Conservation (phyloP, 2,113 vertebrate species). For the Gnathonemus longibarbis region DNA sequence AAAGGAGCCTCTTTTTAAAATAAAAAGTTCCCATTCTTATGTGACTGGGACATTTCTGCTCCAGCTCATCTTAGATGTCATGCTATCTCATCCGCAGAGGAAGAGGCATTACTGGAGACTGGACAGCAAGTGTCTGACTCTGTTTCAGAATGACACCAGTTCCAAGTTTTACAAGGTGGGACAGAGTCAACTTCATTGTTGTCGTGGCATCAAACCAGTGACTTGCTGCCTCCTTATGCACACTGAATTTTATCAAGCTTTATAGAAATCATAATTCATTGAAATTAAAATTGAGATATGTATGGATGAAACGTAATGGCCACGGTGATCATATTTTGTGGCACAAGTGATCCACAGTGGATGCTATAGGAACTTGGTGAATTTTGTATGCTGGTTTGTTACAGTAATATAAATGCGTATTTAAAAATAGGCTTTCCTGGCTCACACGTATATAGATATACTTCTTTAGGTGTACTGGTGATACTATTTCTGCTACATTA, state of each 20-base stretch:
- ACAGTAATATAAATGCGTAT: neutral
- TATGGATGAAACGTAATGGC: neutral
- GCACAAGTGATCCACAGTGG: neutral
- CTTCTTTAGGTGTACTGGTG: neutral
- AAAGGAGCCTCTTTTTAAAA: neutral
- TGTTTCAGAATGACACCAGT: constrained; percentile 95
- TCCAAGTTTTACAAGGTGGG: constrained; percentile 93
- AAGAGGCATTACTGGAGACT: constrained; percentile 98
- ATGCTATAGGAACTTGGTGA: neutral
- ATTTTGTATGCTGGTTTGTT: neutral
- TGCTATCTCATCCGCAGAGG: constrained; percentile 63
- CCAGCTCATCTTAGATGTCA: neutral
- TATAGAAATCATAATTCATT: neutral
- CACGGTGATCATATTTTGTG: neutral
- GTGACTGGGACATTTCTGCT: neutral
- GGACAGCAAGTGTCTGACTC: constrained; percentile 90
- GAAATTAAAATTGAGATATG: neutral
- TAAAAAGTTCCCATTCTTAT: neutral
- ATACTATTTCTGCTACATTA: neutral
- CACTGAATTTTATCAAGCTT: neutral
- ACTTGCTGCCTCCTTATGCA: neutral
- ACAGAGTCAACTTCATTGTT: neutral
- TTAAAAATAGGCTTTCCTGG: neutral
- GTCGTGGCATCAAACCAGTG: neutral
- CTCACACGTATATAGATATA: neutral